phyloP scores from a whole-genome alignment of 2,797 vertebrate genomes.

The Pipistrellus kuhlii region DNA sequence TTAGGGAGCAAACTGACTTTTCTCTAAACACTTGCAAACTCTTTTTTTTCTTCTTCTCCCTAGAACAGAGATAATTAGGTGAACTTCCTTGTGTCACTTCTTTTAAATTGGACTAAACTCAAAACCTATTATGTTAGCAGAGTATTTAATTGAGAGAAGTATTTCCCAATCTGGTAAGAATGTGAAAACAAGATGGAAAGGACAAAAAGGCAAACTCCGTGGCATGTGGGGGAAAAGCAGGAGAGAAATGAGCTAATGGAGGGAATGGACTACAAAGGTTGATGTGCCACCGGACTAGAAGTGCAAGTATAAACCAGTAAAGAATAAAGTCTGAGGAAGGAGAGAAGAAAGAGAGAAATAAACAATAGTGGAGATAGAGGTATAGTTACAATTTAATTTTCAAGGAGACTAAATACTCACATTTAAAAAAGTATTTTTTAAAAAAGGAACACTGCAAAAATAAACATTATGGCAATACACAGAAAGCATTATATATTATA shows the following conservation, averaged over 20 bases:
- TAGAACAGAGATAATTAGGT: constrained; percentile 50
- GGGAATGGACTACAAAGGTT: neutral
- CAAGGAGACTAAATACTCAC: neutral
- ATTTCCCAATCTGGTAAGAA: constrained; percentile 6
- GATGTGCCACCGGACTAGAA: neutral
- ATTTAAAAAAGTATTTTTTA: neutral
- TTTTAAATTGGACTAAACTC: constrained; percentile 51
- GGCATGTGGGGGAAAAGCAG: neutral
- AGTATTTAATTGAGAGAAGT: constrained; percentile 18
- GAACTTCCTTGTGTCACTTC: neutral
- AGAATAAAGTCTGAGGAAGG: neutral
- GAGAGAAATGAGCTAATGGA: neutral
- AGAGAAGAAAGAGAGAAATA: neutral
- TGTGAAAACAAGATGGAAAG: constrained; percentile 44
- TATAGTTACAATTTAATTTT: neutral
- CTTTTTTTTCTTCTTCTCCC: neutral
- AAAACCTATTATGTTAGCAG: constrained; percentile 38
- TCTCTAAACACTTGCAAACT: constrained; percentile 24
- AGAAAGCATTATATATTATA: neutral
- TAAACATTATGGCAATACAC: neutral
- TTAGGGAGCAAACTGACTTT: neutral
- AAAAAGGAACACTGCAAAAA: neutral
- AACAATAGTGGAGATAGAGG: neutral
- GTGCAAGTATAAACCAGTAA: neutral
- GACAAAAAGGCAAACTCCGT: neutral